Conservation (phyloP, 2,888 invertebrate genomes). For the Orthosia cruda region DNA sequence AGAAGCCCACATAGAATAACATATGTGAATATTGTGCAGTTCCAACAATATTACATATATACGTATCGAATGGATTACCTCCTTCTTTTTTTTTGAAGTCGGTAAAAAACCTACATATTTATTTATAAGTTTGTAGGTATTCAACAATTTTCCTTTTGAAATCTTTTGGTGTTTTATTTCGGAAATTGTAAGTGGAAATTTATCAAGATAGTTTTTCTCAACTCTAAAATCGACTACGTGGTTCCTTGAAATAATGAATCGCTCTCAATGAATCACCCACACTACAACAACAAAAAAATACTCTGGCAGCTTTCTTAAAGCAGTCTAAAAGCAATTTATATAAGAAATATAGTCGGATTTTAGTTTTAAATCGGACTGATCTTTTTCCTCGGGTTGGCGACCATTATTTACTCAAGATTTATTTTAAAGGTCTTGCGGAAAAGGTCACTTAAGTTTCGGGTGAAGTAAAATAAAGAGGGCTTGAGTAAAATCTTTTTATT, state of each 20-base stretch:
- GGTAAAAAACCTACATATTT: too few species aligned
- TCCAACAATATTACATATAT: too few species aligned
- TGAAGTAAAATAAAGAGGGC: constrained; percentile 44
- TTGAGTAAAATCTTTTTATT: constrained; percentile 24
- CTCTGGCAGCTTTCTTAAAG: constrained; percentile 14
- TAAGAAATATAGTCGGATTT: constrained; percentile 56
- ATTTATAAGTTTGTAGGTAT: too few species aligned
- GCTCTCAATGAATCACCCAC: constrained; percentile 4
- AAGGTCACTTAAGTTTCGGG: constrained; percentile 46
- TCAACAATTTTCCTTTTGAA: not conserved
- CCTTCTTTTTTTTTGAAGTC: too few species aligned
- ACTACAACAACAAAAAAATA: constrained; percentile 37
- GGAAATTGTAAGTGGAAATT: not conserved
- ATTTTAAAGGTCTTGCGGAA: constrained; percentile 43
- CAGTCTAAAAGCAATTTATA: constrained; percentile 54
- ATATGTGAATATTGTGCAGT: too few species aligned
- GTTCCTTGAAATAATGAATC: constrained; percentile 13
- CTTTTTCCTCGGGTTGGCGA: constrained; percentile 39
- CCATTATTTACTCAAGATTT: constrained; percentile 64
- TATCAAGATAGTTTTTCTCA: not conserved
- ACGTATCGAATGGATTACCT: too few species aligned
- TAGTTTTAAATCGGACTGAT: constrained; percentile 58
- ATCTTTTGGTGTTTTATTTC: not conserved
- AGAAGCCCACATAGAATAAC: too few species aligned
- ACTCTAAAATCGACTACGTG: not conserved